A percentile compares a stretch with the other conserved stretches of the same genome.
Conservation (phyloP, 2,113 vertebrate genomes). For the Ardeotis arabs region DNA sequence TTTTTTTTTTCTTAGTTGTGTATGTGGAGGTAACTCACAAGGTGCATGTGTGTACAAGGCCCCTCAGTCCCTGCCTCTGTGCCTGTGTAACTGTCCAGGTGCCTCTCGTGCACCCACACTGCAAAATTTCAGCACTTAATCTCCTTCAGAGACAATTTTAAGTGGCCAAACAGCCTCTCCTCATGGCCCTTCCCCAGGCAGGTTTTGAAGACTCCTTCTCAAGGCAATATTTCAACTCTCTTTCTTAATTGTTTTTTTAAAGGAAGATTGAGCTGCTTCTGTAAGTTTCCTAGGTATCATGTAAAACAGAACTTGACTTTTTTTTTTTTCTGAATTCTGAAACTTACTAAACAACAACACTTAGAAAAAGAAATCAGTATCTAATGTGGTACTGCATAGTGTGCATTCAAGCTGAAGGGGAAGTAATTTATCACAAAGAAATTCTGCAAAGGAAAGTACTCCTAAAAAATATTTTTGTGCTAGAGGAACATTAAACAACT, state of each 20-base stretch:
- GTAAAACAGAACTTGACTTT: neutral
- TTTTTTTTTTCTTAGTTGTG: neutral
- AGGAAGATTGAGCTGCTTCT: neutral
- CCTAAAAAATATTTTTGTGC: neutral
- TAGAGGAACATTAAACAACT: slow-evolving; percentile 12
- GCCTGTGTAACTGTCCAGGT: neutral
- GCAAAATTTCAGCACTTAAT: neutral
- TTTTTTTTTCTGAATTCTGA: neutral
- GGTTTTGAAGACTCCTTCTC: neutral
- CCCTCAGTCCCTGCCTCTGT: neutral
- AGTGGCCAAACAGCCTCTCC: neutral
- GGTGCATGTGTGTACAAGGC: neutral
- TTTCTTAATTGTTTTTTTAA: neutral
- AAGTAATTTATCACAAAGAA: neutral
- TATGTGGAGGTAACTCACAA: neutral
- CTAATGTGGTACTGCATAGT: neutral
- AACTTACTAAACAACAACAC: neutral
- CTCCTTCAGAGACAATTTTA: neutral
- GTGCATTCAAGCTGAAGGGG: neutral
- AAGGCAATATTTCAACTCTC: neutral
- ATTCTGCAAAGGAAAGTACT: neutral
- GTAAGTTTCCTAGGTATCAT: neutral
- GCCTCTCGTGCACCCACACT: accelerated
- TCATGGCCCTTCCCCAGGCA: neutral
- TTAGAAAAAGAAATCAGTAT: neutral